Base-by-base conservation (phyloP, 2,797 vertebrate species). In the Anabas testudineus region DNA sequence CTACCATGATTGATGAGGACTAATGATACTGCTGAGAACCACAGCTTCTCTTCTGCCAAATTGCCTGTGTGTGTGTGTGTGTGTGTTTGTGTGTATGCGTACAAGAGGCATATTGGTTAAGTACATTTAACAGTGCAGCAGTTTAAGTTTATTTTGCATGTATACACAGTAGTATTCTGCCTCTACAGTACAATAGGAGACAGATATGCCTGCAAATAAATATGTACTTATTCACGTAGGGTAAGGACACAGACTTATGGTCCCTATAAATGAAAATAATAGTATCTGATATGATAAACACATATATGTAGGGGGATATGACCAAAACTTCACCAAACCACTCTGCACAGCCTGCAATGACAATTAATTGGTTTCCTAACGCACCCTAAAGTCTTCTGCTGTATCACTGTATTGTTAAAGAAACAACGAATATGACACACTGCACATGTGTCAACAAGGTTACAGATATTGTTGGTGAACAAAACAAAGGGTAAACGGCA, bases 1-100 rank as follows among this genome's bases (percentile, higher is more conserved):
- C 80, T 66, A 21, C 79, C 56, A 13, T 86, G 83, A 89, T 84
- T 83, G 83, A 91, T 89, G 86, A 84, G 63, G 65, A 69, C 83
- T 81, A 65, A 24, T 72, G 88, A 89, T 83, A 87, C 74, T 66
- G 63, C 84, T 85, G 80, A 87, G 75, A 76, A 69, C 47, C 65
- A 72, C 74, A 46, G 72, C 80, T 85, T 70, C 77, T 56, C 71
- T 64, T 10, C 67, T 68, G 60, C 76, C 75, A 77, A 63, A 81
- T 26, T 53, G 68, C 63, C 52, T 58, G 34, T 21, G 16, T 64
- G 56, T 48, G 22, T 45, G 45, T 65, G 54, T 43, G 21, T 54
- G 66, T 58, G 56, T 68, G 45, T 46, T 48, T 22, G 54, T 67
- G 48, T 32, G 54, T 54, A 56, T 65, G 52, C 39, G 56, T 42